phyloP scores from a whole-genome alignment of 2,888 invertebrate genomes.

The Galerucella nymphaeae region DNA sequence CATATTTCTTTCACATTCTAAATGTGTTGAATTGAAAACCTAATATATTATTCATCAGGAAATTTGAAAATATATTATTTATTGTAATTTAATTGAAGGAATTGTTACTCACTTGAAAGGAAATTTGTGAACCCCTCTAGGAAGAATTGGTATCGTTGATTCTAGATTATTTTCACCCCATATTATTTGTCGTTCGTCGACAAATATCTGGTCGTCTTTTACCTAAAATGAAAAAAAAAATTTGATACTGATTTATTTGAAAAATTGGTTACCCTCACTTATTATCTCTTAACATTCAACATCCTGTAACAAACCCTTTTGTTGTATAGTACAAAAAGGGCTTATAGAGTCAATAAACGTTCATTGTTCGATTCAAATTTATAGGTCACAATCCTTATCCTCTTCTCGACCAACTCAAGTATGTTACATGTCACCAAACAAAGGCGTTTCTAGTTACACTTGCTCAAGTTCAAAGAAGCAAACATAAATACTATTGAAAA shows the following conservation, averaged over 20 bases:
- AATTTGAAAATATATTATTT: no score
- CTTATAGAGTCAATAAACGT: neutral
- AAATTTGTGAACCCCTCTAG: conserved; percentile 77
- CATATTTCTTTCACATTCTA: no score
- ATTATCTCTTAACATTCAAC: no score
- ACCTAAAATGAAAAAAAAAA: conserved; percentile 53
- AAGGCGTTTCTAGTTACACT: neutral
- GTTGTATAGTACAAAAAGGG: neutral
- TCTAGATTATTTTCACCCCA: conserved; percentile 79
- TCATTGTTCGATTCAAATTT: neutral
- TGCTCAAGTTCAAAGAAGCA: neutral
- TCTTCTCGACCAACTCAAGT: neutral
- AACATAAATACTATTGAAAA: conserved; percentile 13
- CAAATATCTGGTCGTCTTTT: conserved; percentile 81
- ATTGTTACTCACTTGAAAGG: conserved; percentile 66
- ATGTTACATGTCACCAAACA: neutral
- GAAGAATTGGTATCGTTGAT: conserved; percentile 74
- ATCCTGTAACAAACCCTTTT: no score
- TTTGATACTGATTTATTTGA: neutral
- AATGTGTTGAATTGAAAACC: no score
- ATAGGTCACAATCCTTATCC: conserved; percentile 1
- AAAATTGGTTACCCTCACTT: no score
- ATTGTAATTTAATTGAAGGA: no score
- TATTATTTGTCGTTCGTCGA: conserved; percentile 77
- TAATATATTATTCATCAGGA: no score